Evolutionary conservation across 1,140 invertebrate species (phyloP).

Genomic region (Papilio glaucus): DNA sequence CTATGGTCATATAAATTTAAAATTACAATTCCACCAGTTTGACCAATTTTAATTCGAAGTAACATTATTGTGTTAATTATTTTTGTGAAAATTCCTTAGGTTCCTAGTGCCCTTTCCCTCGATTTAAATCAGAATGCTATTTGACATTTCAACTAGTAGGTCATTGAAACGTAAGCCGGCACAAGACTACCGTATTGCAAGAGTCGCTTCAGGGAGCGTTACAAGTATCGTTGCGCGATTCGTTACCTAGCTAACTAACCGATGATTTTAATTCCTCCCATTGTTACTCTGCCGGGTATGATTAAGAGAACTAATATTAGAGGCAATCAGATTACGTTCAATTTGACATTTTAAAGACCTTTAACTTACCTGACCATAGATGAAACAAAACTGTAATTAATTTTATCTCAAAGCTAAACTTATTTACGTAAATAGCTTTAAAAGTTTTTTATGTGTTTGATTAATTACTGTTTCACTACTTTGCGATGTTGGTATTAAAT

Average conservation of each 20-base stretch:
- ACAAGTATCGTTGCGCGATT: constrained; percentile 30
- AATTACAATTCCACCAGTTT: no score
- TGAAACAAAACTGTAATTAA: neutral
- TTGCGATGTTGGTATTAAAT: neutral
- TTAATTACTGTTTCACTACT: neutral
- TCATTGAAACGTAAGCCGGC: constrained; percentile 17
- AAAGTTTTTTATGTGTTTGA: neutral
- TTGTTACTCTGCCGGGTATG: neutral
- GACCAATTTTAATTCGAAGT: neutral
- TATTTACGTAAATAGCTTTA: neutral
- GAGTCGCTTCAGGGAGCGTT: constrained; percentile 25
- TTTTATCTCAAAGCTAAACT: neutral
- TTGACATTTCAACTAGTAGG: constrained; percentile 19
- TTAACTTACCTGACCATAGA: neutral
- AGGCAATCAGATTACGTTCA: neutral
- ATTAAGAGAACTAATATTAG: neutral
- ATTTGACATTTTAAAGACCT: neutral
- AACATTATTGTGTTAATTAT: neutral
- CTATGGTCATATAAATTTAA: no score
- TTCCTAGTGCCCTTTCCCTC: neutral
- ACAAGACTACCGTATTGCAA: constrained; percentile 17
- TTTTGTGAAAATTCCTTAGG: neutral
- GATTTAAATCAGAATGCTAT: constrained; percentile 24
- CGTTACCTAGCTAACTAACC: constrained; percentile 14
- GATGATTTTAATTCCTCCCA: neutral